These are phyloP conservation scores for Trialeurodes vaporariorum DNA, from an alignment of 1,140 invertebrate genomes.

Conservation along the genomic window DNA sequence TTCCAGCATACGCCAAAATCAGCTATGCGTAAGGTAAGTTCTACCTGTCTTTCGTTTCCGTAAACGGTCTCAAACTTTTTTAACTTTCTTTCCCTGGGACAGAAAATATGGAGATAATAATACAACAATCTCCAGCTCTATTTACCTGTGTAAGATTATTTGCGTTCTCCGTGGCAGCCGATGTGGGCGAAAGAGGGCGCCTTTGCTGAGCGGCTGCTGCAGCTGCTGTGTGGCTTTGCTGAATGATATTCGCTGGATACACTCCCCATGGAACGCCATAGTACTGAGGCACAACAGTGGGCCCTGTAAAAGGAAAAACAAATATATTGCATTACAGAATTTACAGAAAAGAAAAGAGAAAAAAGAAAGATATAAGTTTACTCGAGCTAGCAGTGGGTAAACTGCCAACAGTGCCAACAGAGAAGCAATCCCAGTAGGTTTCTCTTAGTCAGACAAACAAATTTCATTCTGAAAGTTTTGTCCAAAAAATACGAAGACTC, in stretches of 20 bases:
- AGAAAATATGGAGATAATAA: no score
- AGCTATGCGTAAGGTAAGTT: no score
- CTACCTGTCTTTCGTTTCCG: no score
- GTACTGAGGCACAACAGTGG: constrained; percentile 58
- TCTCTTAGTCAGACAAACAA: no score
- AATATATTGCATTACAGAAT: no score
- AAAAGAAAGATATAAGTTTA: constrained; percentile 11
- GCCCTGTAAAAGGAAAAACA: no score
- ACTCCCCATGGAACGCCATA: constrained; percentile 66
- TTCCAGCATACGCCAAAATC: no score
- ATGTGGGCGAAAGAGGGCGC: constrained; percentile 57
- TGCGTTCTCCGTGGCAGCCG: constrained; percentile 45
- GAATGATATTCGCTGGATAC: constrained; percentile 46
- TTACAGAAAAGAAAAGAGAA: constrained; percentile 10
- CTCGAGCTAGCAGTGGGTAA: not conserved
- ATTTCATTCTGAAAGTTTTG: no score
- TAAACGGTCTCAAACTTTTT: no score
- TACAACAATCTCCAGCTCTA: constrained; percentile 45
- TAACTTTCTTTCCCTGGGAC: no score
- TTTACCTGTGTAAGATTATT: constrained; percentile 48
- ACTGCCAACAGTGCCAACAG: constrained; percentile 43
- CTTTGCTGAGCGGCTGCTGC: constrained; percentile 46
- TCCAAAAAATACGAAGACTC: no score
- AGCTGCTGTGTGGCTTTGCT: constrained; percentile 50
- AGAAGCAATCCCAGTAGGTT: no score